These are phyloP conservation scores for Allophyes oxyacanthae DNA, from an alignment of 2,888 invertebrate genomes.

Conservation along the genomic window DNA sequence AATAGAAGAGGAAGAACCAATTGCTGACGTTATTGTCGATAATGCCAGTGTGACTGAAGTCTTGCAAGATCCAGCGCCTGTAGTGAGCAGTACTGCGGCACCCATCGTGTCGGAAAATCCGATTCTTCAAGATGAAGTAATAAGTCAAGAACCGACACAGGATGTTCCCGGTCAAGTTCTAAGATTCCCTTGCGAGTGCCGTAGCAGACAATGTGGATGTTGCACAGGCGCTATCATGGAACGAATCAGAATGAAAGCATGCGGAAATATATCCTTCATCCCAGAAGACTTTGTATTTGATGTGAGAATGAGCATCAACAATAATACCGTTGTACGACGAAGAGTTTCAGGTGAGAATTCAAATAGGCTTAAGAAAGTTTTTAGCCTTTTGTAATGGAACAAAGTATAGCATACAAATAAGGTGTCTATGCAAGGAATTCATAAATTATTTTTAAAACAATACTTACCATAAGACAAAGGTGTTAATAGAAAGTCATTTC, in stretches of 20 bases:
- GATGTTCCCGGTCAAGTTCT: slow-evolving; percentile 82
- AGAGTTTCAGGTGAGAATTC: slow-evolving; percentile 91
- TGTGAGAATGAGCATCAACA: slow-evolving; percentile 92
- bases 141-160: slow-evolving; percentile 49
- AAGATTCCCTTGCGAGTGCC: slow-evolving; percentile 90
- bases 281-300: slow-evolving; percentile 95
- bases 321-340: slow-evolving; percentile 92
- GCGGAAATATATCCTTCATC: slow-evolving; percentile 93
- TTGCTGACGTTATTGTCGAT: slow-evolving; percentile 40
- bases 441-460: slow-evolving; percentile 34
- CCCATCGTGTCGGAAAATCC: slow-evolving; percentile 62
- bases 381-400: slow-evolving; percentile 26
- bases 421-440: slow-evolving; percentile 15
- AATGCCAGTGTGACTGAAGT: slow-evolving; percentile 52
- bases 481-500: slow-evolving; percentile 62
- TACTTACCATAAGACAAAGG: slow-evolving; percentile 25
- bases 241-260: slow-evolving; percentile 92
- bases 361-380: slow-evolving; percentile 31
- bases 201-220: slow-evolving; percentile 91
- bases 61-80: slow-evolving; percentile 49
- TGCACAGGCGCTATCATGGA: slow-evolving; percentile 91
- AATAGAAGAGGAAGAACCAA: slow-evolving; percentile 56
- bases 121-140: slow-evolving; percentile 62
- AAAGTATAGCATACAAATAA: slow-evolving; percentile 47
- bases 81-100: slow-evolving; percentile 51